A percentile compares a stretch with the other conserved stretches of the same genome.
Conservation (phyloP, 2,888 invertebrate genomes). For the Xestoiulus laeticollis region DNA sequence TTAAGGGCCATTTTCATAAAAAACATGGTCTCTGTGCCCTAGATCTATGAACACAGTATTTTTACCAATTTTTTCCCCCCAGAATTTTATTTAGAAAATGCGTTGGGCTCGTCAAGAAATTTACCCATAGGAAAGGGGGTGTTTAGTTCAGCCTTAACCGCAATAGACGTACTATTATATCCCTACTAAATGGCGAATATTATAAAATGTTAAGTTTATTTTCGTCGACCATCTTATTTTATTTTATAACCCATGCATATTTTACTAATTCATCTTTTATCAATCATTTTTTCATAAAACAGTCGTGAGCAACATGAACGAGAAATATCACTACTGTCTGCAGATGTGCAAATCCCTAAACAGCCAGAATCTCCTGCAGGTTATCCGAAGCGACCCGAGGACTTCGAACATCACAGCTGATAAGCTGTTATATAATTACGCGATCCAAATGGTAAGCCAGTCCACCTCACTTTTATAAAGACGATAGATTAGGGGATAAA, state of each 20-base stretch:
- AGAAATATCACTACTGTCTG: conserved; percentile 88
- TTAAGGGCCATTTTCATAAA: no score
- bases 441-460: conserved; percentile 87
- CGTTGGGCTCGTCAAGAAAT: no score
- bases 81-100: no score
- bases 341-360: conserved; percentile 89
- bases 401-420: conserved; percentile 79
- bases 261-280: neutral
- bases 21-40: no score
- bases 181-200: neutral
- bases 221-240: no score
- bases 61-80: no score
- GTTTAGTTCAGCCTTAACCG: no score
- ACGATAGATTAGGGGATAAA: no score
- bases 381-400: conserved; percentile 71
- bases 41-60: no score
- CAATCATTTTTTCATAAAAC: conserved; percentile 61
- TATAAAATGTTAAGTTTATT: no score
- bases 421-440: conserved; percentile 95
- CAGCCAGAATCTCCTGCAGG: conserved; percentile 67
- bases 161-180: neutral
- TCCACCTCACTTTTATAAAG: no score
- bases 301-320: conserved; percentile 91
- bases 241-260: neutral
- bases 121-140: no score